These are phyloP conservation scores for Fulmarus glacialis DNA, from an alignment of 2,113 vertebrate genomes.

Conservation along the genomic window DNA sequence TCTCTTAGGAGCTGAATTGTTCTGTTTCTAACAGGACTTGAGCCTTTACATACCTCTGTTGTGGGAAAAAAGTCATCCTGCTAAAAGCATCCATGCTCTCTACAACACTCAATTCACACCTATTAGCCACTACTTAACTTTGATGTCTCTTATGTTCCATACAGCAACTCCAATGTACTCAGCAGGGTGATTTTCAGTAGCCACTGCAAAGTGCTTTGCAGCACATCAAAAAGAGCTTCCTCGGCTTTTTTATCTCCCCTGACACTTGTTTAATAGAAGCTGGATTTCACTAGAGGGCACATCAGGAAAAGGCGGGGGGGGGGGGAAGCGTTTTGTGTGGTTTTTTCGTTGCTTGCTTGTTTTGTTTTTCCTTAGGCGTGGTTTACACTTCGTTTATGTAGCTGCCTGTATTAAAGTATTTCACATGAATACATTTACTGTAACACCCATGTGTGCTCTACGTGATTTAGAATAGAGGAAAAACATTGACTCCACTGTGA, in stretches of 20 bases:
- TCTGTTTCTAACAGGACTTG: neutral
- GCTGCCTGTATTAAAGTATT: neutral
- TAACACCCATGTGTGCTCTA: neutral
- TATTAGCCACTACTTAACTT: neutral
- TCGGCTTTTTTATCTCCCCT: neutral
- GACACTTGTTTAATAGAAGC: neutral
- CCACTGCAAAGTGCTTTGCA: neutral
- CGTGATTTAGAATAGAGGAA: neutral
- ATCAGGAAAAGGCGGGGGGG: neutral
- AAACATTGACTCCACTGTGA: neutral
- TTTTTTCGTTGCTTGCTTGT: neutral
- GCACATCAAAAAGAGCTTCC: neutral
- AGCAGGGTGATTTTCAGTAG: neutral
- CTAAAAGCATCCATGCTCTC: neutral
- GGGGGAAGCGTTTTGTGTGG: fast-evolving
- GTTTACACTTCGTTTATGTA: neutral
- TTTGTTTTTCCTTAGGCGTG: neutral
- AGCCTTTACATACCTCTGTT: neutral
- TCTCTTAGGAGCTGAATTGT: neutral
- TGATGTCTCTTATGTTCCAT: neutral
- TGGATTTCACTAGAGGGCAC: neutral
- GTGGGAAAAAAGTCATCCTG: neutral
- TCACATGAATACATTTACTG: neutral
- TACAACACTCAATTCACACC: neutral
- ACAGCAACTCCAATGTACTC: neutral